Evolutionary conservation across 2,888 invertebrate genomes (phyloP).

Genomic region (Lochmaea crataegi): DNA sequence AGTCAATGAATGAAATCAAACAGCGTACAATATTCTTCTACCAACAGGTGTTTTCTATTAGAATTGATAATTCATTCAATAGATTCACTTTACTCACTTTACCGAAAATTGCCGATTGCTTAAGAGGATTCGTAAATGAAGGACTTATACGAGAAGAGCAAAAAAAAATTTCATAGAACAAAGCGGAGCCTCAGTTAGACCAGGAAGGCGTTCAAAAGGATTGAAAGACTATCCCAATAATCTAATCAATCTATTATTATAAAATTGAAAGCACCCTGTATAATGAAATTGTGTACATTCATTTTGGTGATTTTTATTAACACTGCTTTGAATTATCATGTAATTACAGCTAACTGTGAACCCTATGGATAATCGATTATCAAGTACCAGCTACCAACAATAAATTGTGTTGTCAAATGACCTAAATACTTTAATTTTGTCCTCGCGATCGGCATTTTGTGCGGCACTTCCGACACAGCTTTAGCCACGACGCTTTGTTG

Average conservation of each 20-base stretch:
- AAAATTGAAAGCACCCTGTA: no score
- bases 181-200: no score
- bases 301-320: no score
- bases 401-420: slow-evolving; percentile 20
- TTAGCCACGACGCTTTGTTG: slow-evolving; percentile 23
- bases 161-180: no score
- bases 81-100: slow-evolving; percentile 11
- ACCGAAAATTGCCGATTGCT: neutral
- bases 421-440: slow-evolving; percentile 27
- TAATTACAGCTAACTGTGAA: neutral
- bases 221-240: no score
- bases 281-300: no score
- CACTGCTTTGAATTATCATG: no score
- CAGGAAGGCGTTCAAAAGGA: no score
- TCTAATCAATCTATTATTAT: no score
- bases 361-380: neutral
- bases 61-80: slow-evolving; percentile 45
- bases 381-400: neutral
- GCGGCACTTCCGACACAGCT: neutral
- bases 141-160: neutral
- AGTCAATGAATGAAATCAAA: slow-evolving; percentile 31
- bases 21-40: slow-evolving; percentile 36
- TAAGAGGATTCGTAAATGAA: neutral
- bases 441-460: slow-evolving; percentile 21
- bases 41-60: slow-evolving; percentile 48